phyloP scores from a whole-genome alignment of 37 sponge, comb jelly and placozoan genomes.

The Axinella damicornis region DNA sequence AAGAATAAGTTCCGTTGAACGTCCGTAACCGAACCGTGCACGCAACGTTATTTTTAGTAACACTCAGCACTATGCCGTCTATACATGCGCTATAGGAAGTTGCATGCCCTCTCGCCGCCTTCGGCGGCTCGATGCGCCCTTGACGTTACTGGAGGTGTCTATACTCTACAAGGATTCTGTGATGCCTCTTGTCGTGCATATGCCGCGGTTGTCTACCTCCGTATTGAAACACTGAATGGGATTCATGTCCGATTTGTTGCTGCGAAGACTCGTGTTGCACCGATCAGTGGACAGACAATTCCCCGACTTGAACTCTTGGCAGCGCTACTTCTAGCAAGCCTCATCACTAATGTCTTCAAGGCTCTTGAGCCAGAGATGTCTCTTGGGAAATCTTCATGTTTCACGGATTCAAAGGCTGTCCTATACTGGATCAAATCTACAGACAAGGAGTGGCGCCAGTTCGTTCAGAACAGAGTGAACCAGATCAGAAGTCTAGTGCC shows the following conservation, averaged over 20 bases:
- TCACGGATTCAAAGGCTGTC: constrained; percentile 18
- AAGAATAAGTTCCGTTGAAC: too few relatives aligned
- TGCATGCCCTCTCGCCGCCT: too few relatives aligned
- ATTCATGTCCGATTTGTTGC: constrained; percentile 9
- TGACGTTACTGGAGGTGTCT: too few relatives aligned
- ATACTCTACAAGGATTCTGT: too few relatives aligned
- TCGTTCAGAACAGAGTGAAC: constrained; percentile 35
- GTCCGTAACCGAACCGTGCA: too few relatives aligned
- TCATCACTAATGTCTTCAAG: background rate
- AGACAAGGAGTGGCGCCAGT: constrained; percentile 44
- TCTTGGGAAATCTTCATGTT: constrained; percentile 6
- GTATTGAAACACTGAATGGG: too few relatives aligned
- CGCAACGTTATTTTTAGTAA: too few relatives aligned
- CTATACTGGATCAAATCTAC: constrained; percentile 25
- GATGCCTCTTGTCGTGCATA: too few relatives aligned
- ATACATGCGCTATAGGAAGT: too few relatives aligned
- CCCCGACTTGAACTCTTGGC: constrained; percentile 44
- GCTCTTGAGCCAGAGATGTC: constrained; percentile 10
- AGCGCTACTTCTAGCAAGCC: constrained; percentile 24
- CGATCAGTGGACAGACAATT: constrained; percentile 2
- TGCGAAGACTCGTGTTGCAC: constrained; percentile 31
- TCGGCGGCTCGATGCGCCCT: too few relatives aligned
- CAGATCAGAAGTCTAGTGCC: constrained; percentile 20
- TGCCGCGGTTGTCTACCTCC: too few relatives aligned
- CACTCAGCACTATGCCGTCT: too few relatives aligned